phyloP scores from a whole-genome alignment of 2,113 vertebrate species.

The Menura novaehollandiae region DNA sequence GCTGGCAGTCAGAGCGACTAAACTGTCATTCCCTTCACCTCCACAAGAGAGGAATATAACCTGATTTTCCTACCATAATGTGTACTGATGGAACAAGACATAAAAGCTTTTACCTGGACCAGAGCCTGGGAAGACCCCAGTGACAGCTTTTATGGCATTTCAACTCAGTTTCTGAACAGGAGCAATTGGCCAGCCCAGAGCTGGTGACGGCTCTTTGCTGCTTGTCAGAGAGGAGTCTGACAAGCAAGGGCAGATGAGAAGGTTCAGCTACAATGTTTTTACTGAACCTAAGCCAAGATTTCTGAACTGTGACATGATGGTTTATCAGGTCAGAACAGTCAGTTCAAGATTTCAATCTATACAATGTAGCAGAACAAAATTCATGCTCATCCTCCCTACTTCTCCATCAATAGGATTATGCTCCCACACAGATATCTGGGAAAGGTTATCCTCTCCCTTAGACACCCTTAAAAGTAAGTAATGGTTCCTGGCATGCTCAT shows the following conservation, averaged over 20 bases:
- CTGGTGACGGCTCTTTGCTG: neutral
- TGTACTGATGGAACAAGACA: neutral
- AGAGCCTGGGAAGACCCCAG: neutral
- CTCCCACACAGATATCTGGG: neutral
- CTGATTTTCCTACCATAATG: neutral
- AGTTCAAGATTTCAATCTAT: neutral
- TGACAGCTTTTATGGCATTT: constrained; percentile 12
- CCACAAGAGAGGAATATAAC: neutral
- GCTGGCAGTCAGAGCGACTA: neutral
- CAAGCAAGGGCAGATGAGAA: neutral
- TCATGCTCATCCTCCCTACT: neutral
- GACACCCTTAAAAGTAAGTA: neutral
- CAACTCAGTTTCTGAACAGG: neutral
- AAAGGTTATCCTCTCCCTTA: neutral
- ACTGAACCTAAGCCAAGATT: neutral
- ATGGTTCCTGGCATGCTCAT: neutral
- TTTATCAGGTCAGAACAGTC: neutral
- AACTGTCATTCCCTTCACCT: neutral
- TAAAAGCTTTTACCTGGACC: constrained; percentile 27
- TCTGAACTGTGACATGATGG: neutral
- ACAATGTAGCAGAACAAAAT: neutral
- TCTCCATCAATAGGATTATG: neutral
- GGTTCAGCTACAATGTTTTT: neutral
- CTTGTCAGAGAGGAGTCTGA: neutral
- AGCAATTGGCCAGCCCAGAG: neutral